Conservation (phyloP, 2,888 invertebrate genomes). For the Oligia fasciuncula region DNA sequence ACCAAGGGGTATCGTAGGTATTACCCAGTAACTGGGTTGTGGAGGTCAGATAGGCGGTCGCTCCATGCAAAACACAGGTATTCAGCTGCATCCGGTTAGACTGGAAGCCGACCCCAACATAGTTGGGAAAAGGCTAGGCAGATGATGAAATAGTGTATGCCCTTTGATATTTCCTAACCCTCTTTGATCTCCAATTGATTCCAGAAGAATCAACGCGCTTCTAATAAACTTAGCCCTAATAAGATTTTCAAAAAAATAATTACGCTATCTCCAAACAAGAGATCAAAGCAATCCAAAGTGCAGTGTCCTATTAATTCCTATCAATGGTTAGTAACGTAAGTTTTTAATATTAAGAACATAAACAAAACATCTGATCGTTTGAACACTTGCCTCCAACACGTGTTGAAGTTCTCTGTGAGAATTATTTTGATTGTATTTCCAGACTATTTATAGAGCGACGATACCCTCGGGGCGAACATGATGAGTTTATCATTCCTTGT, state of each 20-base stretch:
- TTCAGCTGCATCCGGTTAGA: no score
- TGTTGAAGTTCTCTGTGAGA: conserved; percentile 65
- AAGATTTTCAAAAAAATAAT: conserved; percentile 47
- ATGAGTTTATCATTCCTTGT: conserved; percentile 58
- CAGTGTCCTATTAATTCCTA: conserved; percentile 36
- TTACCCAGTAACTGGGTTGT: no score
- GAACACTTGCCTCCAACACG: conserved; percentile 44
- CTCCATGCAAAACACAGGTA: no score
- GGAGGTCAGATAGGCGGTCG: no score
- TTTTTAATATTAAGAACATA: conserved; percentile 45
- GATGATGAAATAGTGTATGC: neutral
- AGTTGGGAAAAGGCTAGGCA: no score
- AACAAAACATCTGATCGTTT: conserved; percentile 49
- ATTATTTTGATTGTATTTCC: conserved; percentile 74
- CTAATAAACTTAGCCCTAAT: conserved; percentile 11
- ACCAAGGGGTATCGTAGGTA: no score
- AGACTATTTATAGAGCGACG: conserved; percentile 70
- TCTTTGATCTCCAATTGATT: conserved; percentile 48
- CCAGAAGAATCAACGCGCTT: conserved; percentile 22
- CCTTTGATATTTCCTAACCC: conserved; percentile 26
- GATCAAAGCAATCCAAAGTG: conserved; percentile 54
- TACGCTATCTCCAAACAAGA: conserved; percentile 43
- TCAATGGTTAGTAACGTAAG: conserved; percentile 26
- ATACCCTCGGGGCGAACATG: conserved; percentile 61
- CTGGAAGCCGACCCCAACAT: no score